Evolutionary conservation across 2,797 vertebrate genomes (phyloP).

Genomic region (Somateria mollissima): DNA sequence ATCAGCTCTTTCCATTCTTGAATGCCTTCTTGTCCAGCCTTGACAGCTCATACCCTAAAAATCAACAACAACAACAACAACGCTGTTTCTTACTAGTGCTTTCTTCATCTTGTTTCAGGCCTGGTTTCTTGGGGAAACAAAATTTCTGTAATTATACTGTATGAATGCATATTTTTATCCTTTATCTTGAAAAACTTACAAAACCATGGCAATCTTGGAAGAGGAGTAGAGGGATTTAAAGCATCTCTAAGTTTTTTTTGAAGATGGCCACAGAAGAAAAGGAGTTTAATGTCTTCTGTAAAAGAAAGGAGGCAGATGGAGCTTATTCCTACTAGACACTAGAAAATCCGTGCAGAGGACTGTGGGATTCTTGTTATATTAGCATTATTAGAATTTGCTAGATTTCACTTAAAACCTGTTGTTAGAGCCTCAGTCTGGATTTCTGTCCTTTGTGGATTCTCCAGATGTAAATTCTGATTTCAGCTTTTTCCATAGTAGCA

Average conservation of each 20-base stretch:
- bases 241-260: background rate
- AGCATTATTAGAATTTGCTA: background rate
- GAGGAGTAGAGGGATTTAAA: background rate
- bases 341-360: background rate
- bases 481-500: background rate
- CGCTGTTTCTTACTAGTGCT: background rate
- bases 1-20: background rate
- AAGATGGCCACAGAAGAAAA: background rate
- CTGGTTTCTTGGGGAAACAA: background rate
- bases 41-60: background rate
- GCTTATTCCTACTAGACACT: background rate
- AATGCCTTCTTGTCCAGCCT: background rate
- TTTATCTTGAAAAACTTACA: background rate
- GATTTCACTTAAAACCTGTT: background rate
- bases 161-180: background rate
- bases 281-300: background rate
- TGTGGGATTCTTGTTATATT: background rate
- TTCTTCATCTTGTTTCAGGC: background rate
- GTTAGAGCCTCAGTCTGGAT: background rate
- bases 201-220: background rate
- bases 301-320: background rate
- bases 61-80: too few relatives aligned
- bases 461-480: background rate
- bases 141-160: background rate
- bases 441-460: background rate